Percentiles rank a stretch among this genome's conserved stretches.
Evolutionary conservation across 1,140 invertebrate genomes (phyloP).

Genomic region (Heliconius congener): DNA sequence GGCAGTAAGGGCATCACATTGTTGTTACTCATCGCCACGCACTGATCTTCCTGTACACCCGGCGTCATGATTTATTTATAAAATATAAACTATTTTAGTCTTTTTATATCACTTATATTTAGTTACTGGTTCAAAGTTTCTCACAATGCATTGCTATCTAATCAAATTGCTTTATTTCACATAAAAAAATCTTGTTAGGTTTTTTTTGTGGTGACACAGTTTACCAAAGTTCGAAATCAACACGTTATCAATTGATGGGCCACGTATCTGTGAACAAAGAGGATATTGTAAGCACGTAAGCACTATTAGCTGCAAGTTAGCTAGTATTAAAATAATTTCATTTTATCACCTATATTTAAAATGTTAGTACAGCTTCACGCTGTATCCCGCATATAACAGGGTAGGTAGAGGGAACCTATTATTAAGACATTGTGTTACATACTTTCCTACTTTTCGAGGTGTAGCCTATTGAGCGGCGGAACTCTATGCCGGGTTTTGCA

Average conservation of each 20-base stretch:
- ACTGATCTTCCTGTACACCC: conserved; percentile 46
- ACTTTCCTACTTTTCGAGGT: too few relatives aligned
- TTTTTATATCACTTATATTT: background rate
- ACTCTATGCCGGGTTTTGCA: too few relatives aligned
- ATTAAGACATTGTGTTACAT: too few relatives aligned
- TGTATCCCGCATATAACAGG: too few relatives aligned
- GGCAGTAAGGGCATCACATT: conserved; percentile 70
- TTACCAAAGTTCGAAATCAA: background rate
- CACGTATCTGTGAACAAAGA: conserved; percentile 38
- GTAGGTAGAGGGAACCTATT: too few relatives aligned
- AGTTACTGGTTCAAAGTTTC: background rate
- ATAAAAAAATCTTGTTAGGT: background rate
- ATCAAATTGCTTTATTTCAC: background rate
- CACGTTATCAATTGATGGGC: background rate
- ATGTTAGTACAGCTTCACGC: too few relatives aligned
- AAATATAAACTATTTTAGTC: background rate
- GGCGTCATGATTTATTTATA: conserved; percentile 7
- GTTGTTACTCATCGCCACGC: conserved; percentile 64
- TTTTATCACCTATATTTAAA: background rate
- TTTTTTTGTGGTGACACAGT: background rate
- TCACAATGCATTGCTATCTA: background rate
- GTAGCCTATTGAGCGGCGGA: too few relatives aligned
- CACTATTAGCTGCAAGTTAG: conserved; percentile 15
- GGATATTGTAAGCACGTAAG: conserved; percentile 20
- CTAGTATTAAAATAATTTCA: background rate